A percentile compares a stretch with the other conserved stretches of the same genome.
These are phyloP conservation scores for Venusia cambrica DNA, from an alignment of 2,888 invertebrate species.

Conservation along the genomic window DNA sequence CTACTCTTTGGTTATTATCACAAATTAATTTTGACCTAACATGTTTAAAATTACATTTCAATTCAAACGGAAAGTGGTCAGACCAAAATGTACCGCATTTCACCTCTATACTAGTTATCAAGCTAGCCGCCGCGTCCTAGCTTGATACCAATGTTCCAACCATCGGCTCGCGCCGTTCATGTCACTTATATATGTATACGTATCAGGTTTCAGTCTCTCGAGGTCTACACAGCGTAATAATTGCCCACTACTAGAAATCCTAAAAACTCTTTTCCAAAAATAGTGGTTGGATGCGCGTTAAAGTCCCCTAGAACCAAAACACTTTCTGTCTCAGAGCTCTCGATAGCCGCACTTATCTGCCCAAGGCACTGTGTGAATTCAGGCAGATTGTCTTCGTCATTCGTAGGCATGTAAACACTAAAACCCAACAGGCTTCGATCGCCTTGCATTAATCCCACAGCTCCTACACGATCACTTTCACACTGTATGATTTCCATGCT, in stretches of 20 bases:
- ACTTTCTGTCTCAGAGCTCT: constrained; percentile 7
- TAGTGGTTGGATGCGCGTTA: constrained; percentile 27
- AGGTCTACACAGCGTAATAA: constrained; percentile 23
- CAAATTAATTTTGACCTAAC: constrained; percentile 6
- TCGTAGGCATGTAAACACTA: constrained; percentile 32
- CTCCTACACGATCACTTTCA: constrained; percentile 2
- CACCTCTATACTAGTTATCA: constrained; percentile 5
- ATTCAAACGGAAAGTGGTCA: constrained; percentile 18
- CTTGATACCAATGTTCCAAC: constrained; percentile 30
- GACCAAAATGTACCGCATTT: constrained; percentile 17
- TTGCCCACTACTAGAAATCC: constrained; percentile 24
- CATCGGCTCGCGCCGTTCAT: constrained; percentile 25
- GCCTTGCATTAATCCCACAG: constrained; percentile 1
- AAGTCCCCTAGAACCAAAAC: constrained; percentile 26
- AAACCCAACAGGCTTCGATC: constrained; percentile 21
- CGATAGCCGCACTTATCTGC: constrained; percentile 24
- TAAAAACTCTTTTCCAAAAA: constrained; percentile 22
- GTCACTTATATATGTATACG: constrained; percentile 27
- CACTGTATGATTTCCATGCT: constrained; percentile 6
- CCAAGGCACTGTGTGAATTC: constrained; percentile 28
- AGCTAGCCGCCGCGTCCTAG: constrained; percentile 7
- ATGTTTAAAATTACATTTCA: constrained; percentile 16
- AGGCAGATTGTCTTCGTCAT: constrained; percentile 23
- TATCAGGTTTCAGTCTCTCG: constrained; percentile 13
- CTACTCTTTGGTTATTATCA: not conserved